A percentile compares a stretch with the other conserved stretches of the same genome.
phyloP scores from a whole-genome alignment of 1,140 invertebrate genomes.

The Heliothis subflexa region DNA sequence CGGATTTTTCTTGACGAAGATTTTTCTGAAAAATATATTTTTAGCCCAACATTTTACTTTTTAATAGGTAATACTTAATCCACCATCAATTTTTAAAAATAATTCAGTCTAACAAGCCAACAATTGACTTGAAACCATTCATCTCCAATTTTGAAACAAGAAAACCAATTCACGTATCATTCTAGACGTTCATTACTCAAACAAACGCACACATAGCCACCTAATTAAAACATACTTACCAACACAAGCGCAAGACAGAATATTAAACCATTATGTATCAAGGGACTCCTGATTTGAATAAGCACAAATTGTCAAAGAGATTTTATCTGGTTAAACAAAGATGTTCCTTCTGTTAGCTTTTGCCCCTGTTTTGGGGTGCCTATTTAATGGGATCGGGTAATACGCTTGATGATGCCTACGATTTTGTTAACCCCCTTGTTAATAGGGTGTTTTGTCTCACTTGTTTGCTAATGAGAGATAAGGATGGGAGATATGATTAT shows the following conservation, averaged over 20 bases:
- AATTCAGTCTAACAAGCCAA: too few species aligned
- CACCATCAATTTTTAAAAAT: too few species aligned
- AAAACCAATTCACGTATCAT: too few species aligned
- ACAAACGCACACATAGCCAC: slow-evolving; percentile 26
- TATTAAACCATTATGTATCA: slow-evolving; percentile 78
- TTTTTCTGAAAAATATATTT: too few species aligned
- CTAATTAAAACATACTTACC: slow-evolving; percentile 40
- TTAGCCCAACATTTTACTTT: too few species aligned
- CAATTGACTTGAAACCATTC: too few species aligned
- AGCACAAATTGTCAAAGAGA: slow-evolving; percentile 85
- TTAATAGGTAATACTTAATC: too few species aligned
- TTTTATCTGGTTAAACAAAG: slow-evolving; percentile 84
- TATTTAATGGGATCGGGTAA: slow-evolving; percentile 81
- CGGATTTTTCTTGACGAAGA: too few species aligned
- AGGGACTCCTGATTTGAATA: slow-evolving; percentile 82
- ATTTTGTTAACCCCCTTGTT: slow-evolving; percentile 73
- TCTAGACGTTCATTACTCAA: neutral
- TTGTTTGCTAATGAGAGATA: slow-evolving; percentile 48
- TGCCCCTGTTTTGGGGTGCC: slow-evolving; percentile 70
- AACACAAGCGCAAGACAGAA: slow-evolving; percentile 53
- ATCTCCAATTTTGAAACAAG: too few species aligned
- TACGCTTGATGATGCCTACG: slow-evolving; percentile 78
- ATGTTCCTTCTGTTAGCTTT: slow-evolving; percentile 78
- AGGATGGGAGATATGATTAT: slow-evolving; percentile 56
- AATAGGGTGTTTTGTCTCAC: slow-evolving; percentile 69